Evolutionary conservation across 2,888 invertebrate genomes (phyloP).

Genomic region (Tuberolachnus salignus): DNA sequence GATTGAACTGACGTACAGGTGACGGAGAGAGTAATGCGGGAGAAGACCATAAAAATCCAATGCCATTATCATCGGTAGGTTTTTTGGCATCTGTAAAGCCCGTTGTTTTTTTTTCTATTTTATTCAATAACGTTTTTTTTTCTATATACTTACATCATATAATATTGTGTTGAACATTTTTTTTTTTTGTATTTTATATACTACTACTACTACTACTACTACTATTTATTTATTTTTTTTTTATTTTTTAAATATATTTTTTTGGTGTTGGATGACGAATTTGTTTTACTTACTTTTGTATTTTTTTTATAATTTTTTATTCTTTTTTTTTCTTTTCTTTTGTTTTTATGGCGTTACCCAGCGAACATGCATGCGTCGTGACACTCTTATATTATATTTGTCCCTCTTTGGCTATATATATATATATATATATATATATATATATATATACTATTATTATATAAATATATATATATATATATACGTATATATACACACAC

Average conservation of each 20-base stretch:
- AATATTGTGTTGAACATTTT: slow-evolving; percentile 39
- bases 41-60: slow-evolving; percentile 55
- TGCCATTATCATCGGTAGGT: slow-evolving; percentile 85
- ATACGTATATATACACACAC: too few relatives aligned
- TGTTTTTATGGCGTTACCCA: slow-evolving; percentile 40
- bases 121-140: slow-evolving; percentile 31
- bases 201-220: too few relatives aligned
- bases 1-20: slow-evolving; percentile 56
- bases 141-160: neutral
- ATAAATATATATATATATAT: slow-evolving; percentile 39
- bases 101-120: slow-evolving; percentile 49
- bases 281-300: slow-evolving; percentile 53
- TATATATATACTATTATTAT: too few relatives aligned
- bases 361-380: slow-evolving; percentile 52
- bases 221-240: slow-evolving; percentile 57
- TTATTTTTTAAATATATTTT: slow-evolving; percentile 57
- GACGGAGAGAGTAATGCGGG: slow-evolving; percentile 54
- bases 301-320: slow-evolving; percentile 46
- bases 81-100: slow-evolving; percentile 44
- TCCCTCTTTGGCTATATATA: slow-evolving; percentile 31
- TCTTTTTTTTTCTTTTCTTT: slow-evolving; percentile 35
- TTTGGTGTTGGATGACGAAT: slow-evolving; percentile 57
- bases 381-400: slow-evolving; percentile 20
- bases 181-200: slow-evolving; percentile 46
- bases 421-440: too few relatives aligned